A percentile compares a stretch with the other conserved stretches of the same genome.
Conservation (phyloP, 2,797 vertebrate genomes). For the Kryptopterus vitreolus region DNA sequence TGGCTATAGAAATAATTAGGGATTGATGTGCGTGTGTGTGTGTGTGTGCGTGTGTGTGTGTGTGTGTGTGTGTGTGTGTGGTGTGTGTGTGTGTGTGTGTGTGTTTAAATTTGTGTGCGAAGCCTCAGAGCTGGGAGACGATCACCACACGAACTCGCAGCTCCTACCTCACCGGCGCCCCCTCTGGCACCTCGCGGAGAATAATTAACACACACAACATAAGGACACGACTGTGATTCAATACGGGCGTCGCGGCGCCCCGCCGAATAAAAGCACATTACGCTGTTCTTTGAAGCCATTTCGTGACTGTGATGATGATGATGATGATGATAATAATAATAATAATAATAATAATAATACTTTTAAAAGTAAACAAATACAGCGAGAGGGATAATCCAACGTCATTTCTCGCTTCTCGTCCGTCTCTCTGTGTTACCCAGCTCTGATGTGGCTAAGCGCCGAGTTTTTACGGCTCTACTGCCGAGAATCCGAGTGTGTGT, state of each 20-base stretch:
- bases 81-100: not conserved
- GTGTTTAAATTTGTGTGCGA: not conserved
- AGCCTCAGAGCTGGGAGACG: slow-evolving; percentile 58
- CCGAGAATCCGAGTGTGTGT: slow-evolving; percentile 49
- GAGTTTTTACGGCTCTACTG: slow-evolving; percentile 63
- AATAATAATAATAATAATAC: slow-evolving; percentile 39
- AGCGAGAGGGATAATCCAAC: slow-evolving; percentile 67
- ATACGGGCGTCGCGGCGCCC: slow-evolving; percentile 75
- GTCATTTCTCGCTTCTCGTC: slow-evolving; percentile 70
- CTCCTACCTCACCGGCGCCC: slow-evolving; percentile 68
- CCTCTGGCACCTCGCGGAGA: slow-evolving; percentile 63
- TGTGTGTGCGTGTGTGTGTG: not conserved
- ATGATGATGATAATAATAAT: slow-evolving; percentile 50
- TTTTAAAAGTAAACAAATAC: slow-evolving; percentile 45
- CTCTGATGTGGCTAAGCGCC: slow-evolving; percentile 60
- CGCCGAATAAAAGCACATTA: slow-evolving; percentile 73
- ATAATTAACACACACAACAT: slow-evolving; percentile 74
- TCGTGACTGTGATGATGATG: slow-evolving; percentile 51
- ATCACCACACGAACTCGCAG: slow-evolving; percentile 40
- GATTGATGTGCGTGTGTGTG: not conserved
- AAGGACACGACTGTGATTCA: slow-evolving; percentile 77
- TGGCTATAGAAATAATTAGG: slow-evolving; percentile 19
- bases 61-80: not conserved
- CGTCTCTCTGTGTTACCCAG: slow-evolving; percentile 42
- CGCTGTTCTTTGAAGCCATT: slow-evolving; percentile 65